Percentiles rank a stretch among this genome's conserved stretches.
phyloP scores from a whole-genome alignment of 1,140 invertebrate genomes.

The Musca vetustissima region DNA sequence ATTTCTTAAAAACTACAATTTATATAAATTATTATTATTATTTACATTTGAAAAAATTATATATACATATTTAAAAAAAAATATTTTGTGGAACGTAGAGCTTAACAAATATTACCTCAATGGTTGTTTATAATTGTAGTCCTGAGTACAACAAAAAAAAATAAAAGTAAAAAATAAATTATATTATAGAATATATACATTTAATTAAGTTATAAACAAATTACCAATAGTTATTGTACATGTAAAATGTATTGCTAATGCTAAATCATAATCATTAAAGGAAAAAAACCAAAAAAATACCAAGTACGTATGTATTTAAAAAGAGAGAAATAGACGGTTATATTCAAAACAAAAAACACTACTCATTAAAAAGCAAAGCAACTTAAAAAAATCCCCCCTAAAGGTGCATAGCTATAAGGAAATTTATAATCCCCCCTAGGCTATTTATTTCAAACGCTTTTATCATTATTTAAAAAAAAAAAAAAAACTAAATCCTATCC shows the following conservation, averaged over 20 bases:
- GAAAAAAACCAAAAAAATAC: not conserved
- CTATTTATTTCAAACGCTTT: too few relatives aligned
- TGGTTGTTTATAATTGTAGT: slow-evolving; percentile 24
- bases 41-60: too few relatives aligned
- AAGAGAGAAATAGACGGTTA: slow-evolving; percentile 20
- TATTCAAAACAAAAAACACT: not conserved
- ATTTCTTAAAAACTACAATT: not conserved
- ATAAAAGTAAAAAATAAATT: slow-evolving; percentile 3
- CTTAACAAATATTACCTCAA: slow-evolving; percentile 24
- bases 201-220: too few relatives aligned
- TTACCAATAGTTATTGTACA: too few relatives aligned
- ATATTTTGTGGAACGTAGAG: slow-evolving; percentile 19
- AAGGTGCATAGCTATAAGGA: slow-evolving; percentile 11
- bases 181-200: slow-evolving; percentile 1
- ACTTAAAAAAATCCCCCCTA: too few relatives aligned
- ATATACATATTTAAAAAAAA: too few relatives aligned
- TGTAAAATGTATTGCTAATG: slow-evolving; percentile 9
- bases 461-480: too few relatives aligned
- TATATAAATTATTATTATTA: not conserved
- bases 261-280: slow-evolving; percentile 10
- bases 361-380: too few relatives aligned
- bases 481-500: too few relatives aligned
- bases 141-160: slow-evolving; percentile 18
- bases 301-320: slow-evolving; percentile 9
- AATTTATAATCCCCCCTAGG: not conserved